Evolutionary conservation across 1,140 invertebrate species (phyloP).

Genomic region (Melanaphis sacchari): DNA sequence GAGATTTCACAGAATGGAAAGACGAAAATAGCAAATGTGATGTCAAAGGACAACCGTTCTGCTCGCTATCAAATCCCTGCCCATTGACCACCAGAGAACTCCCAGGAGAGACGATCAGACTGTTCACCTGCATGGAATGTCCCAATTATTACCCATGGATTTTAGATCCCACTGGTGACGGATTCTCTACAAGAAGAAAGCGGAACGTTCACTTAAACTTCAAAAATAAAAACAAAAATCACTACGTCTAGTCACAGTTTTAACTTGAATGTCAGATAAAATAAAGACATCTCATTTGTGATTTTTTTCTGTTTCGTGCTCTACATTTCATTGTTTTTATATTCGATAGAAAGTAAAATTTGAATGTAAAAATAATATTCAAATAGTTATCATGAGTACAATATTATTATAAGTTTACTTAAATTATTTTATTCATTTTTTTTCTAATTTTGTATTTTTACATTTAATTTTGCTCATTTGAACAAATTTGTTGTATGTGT

Average conservation of each 20-base stretch:
- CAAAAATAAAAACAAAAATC: conserved; percentile 40
- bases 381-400: conserved; percentile 20
- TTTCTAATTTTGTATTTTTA: conserved; percentile 29
- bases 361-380: conserved; percentile 1
- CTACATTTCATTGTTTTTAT: conserved; percentile 3
- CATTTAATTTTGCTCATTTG: conserved; percentile 21
- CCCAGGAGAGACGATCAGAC: conserved; percentile 87
- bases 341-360: conserved; percentile 20
- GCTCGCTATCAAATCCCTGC: conserved; percentile 89
- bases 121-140: conserved; percentile 95
- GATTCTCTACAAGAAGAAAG: conserved; percentile 77
- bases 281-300: conserved; percentile 19
- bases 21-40: conserved; percentile 80
- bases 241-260: not conserved
- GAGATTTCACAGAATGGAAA: conserved; percentile 94
- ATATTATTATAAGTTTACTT: conserved; percentile 42
- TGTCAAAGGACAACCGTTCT: conserved; percentile 91
- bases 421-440: conserved; percentile 41
- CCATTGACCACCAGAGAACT: conserved; percentile 87
- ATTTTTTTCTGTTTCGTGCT: not conserved
- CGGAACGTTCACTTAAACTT: conserved; percentile 48
- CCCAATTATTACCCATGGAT: conserved; percentile 96
- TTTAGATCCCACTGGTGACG: conserved; percentile 92
- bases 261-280: not conserved
- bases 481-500: not conserved